These are phyloP conservation scores for Indicator indicator DNA, from an alignment of 2,113 vertebrate species.

Conservation along the genomic window DNA sequence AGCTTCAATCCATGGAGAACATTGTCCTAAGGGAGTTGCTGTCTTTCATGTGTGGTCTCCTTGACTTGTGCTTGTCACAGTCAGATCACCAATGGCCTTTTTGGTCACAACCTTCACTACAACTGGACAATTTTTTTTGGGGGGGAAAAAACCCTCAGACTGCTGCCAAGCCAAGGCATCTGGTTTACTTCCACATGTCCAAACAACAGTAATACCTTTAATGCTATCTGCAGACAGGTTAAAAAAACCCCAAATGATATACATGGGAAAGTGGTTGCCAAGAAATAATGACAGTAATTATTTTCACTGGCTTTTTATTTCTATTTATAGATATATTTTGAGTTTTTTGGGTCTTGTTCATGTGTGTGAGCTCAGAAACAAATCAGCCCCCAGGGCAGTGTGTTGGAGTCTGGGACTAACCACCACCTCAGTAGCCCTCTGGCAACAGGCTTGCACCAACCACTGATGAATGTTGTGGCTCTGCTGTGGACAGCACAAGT, in stretches of 20 bases:
- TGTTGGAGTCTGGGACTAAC: not conserved
- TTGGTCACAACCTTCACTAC: not conserved
- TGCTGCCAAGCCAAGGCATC: not conserved
- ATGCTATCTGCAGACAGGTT: not conserved
- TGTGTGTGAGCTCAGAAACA: not conserved
- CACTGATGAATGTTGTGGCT: not conserved
- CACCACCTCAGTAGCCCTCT: not conserved
- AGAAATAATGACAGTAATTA: slow-evolving; percentile 34
- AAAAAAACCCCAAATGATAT: slow-evolving; percentile 6
- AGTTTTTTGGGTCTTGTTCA: not conserved
- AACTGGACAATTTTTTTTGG: not conserved
- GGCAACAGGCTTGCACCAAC: accelerated
- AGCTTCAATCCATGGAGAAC: not conserved
- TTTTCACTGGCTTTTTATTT: slow-evolving; percentile 8
- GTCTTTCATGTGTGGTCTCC: not conserved
- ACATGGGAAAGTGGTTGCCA: not conserved
- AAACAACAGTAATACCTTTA: slow-evolving; percentile 23
- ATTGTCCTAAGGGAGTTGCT: not conserved
- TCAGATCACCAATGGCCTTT: not conserved
- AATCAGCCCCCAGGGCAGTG: not conserved
- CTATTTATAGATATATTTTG: not conserved
- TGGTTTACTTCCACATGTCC: slow-evolving; percentile 3
- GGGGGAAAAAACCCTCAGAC: not conserved
- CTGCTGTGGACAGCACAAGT: accelerated
- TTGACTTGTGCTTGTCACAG: not conserved